These are phyloP conservation scores for Pelobates cultripes DNA, from an alignment of 2,797 vertebrate species.

Conservation along the genomic window DNA sequence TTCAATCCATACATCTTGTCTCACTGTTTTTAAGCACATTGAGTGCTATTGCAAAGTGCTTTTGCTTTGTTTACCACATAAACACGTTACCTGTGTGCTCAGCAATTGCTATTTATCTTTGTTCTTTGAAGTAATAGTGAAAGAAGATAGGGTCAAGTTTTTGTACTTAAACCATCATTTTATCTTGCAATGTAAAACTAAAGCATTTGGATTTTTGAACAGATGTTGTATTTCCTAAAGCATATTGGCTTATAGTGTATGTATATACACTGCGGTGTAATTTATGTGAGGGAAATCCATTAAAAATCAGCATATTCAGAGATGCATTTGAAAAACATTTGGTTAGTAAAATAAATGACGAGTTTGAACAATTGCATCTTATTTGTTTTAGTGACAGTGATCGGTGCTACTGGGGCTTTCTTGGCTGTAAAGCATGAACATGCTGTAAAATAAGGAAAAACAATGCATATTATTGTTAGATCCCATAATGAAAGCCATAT, in stretches of 20 bases:
- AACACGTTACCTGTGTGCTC: too few relatives aligned
- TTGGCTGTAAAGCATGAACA: background rate
- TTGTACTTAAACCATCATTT: conserved; percentile 1
- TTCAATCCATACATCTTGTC: too few relatives aligned
- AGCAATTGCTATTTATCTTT: too few relatives aligned
- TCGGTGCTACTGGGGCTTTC: background rate
- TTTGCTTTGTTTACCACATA: too few relatives aligned
- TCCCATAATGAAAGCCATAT: too few relatives aligned
- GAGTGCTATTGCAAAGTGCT: too few relatives aligned
- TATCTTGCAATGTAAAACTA: background rate
- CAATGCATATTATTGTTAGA: too few relatives aligned
- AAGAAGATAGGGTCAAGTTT: background rate
- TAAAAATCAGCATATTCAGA: background rate
- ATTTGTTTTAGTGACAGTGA: background rate
- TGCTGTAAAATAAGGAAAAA: too few relatives aligned
- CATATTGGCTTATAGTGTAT: background rate
- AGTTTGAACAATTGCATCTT: background rate
- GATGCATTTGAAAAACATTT: conserved; percentile 13
- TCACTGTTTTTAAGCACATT: too few relatives aligned
- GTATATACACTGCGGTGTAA: background rate
- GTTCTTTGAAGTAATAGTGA: too few relatives aligned
- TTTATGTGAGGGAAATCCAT: conserved; percentile 23
- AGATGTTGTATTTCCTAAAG: conserved; percentile 3
- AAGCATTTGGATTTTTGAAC: background rate
- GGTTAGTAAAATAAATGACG: conserved; percentile 5